Evolutionary conservation across 2,888 invertebrate genomes (phyloP).

Genomic region (Xestia xanthographa): DNA sequence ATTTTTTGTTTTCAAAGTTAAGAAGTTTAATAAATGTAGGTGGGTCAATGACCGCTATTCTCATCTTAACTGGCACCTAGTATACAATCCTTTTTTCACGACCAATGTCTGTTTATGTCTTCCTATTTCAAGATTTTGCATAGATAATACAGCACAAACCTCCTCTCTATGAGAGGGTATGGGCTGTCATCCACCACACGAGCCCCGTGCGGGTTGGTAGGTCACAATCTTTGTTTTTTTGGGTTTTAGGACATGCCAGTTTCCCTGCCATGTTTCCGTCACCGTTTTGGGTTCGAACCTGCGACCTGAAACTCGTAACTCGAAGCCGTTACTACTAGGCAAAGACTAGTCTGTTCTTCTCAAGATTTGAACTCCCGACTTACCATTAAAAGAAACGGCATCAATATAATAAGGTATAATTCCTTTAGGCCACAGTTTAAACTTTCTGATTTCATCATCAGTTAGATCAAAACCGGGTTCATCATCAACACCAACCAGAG

Average conservation of each 20-base stretch:
- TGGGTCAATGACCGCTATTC: too few species aligned
- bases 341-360: not conserved
- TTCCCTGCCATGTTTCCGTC: not conserved
- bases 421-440: constrained; percentile 83
- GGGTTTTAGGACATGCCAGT: not conserved
- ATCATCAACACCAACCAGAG: not conserved
- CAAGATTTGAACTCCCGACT: constrained; percentile 32
- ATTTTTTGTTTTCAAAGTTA: too few species aligned
- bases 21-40: too few species aligned
- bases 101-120: not conserved
- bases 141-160: not conserved
- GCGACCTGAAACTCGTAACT: not conserved
- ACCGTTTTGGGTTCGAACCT: not conserved
- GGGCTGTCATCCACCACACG: not conserved
- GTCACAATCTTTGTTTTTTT: not conserved
- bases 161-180: not conserved
- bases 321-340: not conserved
- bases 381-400: constrained; percentile 80
- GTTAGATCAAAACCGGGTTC: constrained; percentile 76
- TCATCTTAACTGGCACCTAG: too few species aligned
- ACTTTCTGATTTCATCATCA: constrained; percentile 74
- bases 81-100: too few species aligned
- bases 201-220: not conserved
- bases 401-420: constrained; percentile 83
- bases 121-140: not conserved